phyloP scores from a whole-genome alignment of 2,888 invertebrate genomes.

The Parnassius glacialis region DNA sequence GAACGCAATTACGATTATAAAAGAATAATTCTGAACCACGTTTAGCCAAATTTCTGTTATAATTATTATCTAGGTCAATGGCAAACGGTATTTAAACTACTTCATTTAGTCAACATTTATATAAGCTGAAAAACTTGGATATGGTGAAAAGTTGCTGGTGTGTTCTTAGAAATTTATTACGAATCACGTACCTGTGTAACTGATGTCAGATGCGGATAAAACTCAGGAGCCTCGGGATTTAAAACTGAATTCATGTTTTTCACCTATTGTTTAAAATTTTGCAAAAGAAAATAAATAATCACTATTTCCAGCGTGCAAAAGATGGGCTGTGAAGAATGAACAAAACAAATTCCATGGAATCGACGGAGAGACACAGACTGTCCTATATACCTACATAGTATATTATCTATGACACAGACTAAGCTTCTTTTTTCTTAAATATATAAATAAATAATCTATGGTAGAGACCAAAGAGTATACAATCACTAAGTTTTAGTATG shows the following conservation, averaged over 20 bases:
- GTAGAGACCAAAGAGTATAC: too few species aligned
- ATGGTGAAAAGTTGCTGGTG: slow-evolving; percentile 47
- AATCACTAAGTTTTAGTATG: too few species aligned
- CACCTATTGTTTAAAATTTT: slow-evolving; percentile 32
- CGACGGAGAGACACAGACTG: slow-evolving; percentile 1
- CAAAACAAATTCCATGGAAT: slow-evolving; percentile 18
- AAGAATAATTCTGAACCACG: neutral
- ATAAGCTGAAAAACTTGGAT: slow-evolving; percentile 21
- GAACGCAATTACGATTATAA: slow-evolving; percentile 24
- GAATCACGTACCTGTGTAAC: slow-evolving; percentile 55
- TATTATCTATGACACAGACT: too few species aligned
- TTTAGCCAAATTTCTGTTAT: slow-evolving; percentile 9
- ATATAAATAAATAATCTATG: too few species aligned
- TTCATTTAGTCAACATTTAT: slow-evolving; percentile 20
- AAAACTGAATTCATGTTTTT: slow-evolving; percentile 60
- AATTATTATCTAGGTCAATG: slow-evolving; percentile 28
- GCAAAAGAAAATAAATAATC: slow-evolving; percentile 34
- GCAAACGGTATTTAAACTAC: slow-evolving; percentile 27
- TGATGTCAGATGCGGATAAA: slow-evolving; percentile 56
- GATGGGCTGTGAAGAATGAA: slow-evolving; percentile 37
- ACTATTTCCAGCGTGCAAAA: slow-evolving; percentile 37
- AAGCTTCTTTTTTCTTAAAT: too few species aligned
- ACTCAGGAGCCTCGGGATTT: slow-evolving; percentile 70
- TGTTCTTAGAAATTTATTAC: slow-evolving; percentile 35
- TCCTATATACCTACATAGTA: too few species aligned